Percentiles rank a stretch among this genome's conserved stretches.
phyloP scores from a whole-genome alignment of 2,113 vertebrate genomes.

The Cavia porcellus region DNA sequence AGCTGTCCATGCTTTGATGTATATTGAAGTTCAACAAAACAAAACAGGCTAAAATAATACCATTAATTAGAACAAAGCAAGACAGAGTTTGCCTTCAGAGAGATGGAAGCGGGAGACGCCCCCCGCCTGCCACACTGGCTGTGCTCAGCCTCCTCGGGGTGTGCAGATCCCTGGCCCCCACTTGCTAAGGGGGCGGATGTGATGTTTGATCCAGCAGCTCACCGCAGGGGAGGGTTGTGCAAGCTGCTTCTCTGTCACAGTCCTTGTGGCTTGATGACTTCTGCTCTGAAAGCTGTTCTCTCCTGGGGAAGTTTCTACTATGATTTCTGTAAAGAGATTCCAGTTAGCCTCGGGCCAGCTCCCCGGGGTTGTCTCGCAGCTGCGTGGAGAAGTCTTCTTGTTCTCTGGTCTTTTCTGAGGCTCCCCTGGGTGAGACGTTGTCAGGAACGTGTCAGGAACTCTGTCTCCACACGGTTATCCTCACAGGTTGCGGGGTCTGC shows the following conservation, averaged over 20 bases:
- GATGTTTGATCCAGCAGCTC: too few relatives aligned
- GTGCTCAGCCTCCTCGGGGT: too few relatives aligned
- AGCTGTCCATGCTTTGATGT: too few relatives aligned
- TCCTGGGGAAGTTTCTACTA: neutral
- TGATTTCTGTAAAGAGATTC: neutral
- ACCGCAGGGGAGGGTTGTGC: too few relatives aligned
- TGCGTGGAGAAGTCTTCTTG: neutral
- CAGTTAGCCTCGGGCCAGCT: neutral
- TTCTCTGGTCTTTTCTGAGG: neutral
- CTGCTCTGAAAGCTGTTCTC: neutral
- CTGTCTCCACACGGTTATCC: neutral
- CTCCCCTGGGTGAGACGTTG: rapidly evolving
- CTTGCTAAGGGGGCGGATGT: too few relatives aligned
- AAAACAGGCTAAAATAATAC: too few relatives aligned
- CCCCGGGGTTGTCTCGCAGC: neutral
- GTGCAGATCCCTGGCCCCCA: too few relatives aligned
- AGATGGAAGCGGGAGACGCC: too few relatives aligned
- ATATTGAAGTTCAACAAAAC: too few relatives aligned
- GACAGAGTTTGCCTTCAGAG: too few relatives aligned
- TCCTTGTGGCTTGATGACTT: neutral
- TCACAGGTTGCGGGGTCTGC: neutral
- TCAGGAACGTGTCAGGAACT: neutral
- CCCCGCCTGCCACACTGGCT: too few relatives aligned
- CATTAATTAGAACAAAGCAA: too few relatives aligned
- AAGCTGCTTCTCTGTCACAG: neutral